These are phyloP conservation scores for Phocoena sinus DNA, from an alignment of 2,113 vertebrate species.

Conservation along the genomic window DNA sequence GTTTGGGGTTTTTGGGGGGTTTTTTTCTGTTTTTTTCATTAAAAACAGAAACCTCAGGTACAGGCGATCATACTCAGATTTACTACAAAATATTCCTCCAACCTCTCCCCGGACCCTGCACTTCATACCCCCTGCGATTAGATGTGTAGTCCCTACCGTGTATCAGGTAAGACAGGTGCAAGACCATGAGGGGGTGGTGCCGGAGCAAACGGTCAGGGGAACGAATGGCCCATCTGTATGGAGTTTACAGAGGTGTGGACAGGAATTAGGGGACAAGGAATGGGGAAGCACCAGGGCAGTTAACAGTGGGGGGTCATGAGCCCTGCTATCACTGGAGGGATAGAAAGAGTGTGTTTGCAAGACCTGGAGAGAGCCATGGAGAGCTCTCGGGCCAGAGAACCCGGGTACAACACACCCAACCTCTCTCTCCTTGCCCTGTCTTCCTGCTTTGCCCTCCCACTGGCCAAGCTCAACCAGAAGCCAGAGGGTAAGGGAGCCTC, in stretches of 20 bases:
- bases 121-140: background rate
- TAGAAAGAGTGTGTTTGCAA: background rate
- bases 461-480: background rate
- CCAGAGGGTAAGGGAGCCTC: background rate
- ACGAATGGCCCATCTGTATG: background rate
- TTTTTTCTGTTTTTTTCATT: background rate
- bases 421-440: background rate
- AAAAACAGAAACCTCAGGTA: conserved; percentile 8
- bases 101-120: background rate
- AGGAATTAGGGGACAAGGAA: background rate
- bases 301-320: background rate
- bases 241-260: background rate
- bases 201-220: background rate
- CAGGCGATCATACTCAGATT: background rate
- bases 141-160: background rate
- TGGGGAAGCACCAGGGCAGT: background rate
- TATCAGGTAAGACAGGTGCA: background rate
- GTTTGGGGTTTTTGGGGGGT: no score
- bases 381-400: background rate
- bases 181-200: background rate
- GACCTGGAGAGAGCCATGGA: background rate
- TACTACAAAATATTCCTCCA: background rate
- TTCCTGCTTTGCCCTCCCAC: background rate
- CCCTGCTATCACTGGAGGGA: background rate
- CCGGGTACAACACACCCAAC: background rate